Evolutionary conservation across 2,888 invertebrate genomes (phyloP).

Genomic region (Cantharis rufa): DNA sequence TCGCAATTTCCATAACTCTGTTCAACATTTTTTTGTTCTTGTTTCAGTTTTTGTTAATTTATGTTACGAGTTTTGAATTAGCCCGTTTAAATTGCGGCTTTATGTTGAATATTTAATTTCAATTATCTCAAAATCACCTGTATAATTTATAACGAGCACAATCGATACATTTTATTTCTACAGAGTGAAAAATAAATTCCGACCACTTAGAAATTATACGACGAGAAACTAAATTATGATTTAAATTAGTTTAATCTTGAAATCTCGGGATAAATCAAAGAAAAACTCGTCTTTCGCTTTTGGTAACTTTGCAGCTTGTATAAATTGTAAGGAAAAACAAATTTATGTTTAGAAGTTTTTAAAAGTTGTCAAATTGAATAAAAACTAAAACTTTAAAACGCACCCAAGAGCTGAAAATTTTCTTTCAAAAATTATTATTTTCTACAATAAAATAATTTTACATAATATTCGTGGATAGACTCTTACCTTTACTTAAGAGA

Average conservation of each 20-base stretch:
- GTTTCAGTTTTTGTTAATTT: not conserved
- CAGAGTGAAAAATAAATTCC: not conserved
- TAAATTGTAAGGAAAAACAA: constrained; percentile 2
- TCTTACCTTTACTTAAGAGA: not conserved
- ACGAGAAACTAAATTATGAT: no score
- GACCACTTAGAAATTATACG: not conserved
- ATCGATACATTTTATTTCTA: not conserved
- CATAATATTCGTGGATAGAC: not conserved
- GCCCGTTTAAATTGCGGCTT: not conserved
- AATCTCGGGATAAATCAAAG: not conserved
- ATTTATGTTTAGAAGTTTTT: constrained; percentile 1
- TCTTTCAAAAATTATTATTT: not conserved
- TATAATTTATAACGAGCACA: not conserved
- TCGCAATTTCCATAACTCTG: not conserved
- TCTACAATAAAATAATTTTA: not conserved
- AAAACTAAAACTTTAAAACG: not conserved
- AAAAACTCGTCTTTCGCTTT: not conserved
- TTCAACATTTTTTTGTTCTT: not conserved
- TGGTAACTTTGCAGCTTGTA: not conserved
- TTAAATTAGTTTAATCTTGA: not conserved
- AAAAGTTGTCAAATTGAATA: constrained; percentile 3
- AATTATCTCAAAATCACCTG: not conserved
- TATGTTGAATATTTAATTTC: not conserved
- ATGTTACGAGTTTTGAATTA: not conserved
- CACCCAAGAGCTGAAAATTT: not conserved